Evolutionary conservation across 2,888 invertebrate genomes (phyloP).

Genomic region (Metellina segmentata): DNA sequence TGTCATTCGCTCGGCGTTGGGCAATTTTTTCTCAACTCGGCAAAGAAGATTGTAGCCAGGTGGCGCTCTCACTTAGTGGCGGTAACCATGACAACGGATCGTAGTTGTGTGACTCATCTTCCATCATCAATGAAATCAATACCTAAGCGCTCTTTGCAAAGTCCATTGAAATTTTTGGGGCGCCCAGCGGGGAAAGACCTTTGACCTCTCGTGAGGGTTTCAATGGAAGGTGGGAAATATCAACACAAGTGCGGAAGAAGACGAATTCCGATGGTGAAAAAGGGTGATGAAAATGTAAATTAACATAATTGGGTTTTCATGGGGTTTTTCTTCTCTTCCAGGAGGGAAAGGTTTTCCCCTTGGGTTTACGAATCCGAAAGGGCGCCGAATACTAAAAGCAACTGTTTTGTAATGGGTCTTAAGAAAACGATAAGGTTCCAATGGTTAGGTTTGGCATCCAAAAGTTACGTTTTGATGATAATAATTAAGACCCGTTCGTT

Average conservation of each 20-base stretch:
- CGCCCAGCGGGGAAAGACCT: slow-evolving; percentile 20
- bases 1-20: slow-evolving; percentile 15
- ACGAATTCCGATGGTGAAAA: not conserved
- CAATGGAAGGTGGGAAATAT: no score
- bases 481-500: no score
- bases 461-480: no score
- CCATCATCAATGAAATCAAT: slow-evolving; percentile 76
- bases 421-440: no score
- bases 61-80: slow-evolving; percentile 70
- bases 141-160: slow-evolving; percentile 46
- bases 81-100: slow-evolving; percentile 70
- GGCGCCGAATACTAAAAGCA: not conserved
- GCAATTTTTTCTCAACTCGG: slow-evolving; percentile 50
- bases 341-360: not conserved
- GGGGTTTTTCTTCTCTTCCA: not conserved
- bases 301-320: not conserved
- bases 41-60: slow-evolving; percentile 58
- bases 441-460: no score
- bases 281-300: not conserved
- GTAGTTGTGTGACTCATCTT: slow-evolving; percentile 72
- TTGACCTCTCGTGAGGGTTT: slow-evolving; percentile 8
- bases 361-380: not conserved
- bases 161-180: slow-evolving; percentile 55
- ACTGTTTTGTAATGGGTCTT: not conserved
- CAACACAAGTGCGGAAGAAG: not conserved